Percentiles rank a stretch among this genome's conserved stretches.
Evolutionary conservation across 2,113 vertebrate genomes (phyloP).

Genomic region (Panurus biarmicus): DNA sequence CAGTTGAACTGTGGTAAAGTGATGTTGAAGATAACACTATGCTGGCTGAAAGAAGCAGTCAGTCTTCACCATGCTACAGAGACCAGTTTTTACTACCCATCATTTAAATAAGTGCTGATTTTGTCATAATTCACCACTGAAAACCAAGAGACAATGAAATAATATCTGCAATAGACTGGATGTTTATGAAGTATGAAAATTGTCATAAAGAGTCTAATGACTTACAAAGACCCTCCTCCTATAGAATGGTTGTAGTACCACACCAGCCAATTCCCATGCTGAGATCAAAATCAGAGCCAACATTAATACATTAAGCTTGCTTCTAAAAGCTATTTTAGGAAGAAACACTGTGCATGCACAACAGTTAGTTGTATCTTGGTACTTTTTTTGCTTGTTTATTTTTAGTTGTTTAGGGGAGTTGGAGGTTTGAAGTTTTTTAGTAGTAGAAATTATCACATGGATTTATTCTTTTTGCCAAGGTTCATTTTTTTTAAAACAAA

Average conservation of each 20-base stretch:
- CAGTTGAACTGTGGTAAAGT: background rate
- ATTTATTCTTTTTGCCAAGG: background rate
- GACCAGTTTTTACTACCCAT: background rate
- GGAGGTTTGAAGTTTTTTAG: background rate
- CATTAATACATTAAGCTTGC: background rate
- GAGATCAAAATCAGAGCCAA: background rate
- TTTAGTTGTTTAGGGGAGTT: fast-evolving
- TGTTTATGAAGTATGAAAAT: background rate
- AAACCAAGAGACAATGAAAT: background rate
- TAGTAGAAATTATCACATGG: background rate
- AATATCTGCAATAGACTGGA: background rate
- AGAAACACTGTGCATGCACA: background rate
- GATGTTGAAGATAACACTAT: fast-evolving
- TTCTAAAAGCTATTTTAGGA: background rate
- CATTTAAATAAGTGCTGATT: background rate
- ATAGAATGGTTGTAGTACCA: background rate
- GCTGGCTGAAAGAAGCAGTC: background rate
- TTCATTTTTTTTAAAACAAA: background rate
- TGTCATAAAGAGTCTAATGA: background rate
- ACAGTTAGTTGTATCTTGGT: background rate
- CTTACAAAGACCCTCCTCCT: background rate
- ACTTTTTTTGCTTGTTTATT: background rate
- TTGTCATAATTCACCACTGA: background rate
- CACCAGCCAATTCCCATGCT: background rate
- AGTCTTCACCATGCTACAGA: background rate